Base-by-base conservation (phyloP, 2,113 vertebrate genomes). In the Acinonyx jubatus region DNA sequence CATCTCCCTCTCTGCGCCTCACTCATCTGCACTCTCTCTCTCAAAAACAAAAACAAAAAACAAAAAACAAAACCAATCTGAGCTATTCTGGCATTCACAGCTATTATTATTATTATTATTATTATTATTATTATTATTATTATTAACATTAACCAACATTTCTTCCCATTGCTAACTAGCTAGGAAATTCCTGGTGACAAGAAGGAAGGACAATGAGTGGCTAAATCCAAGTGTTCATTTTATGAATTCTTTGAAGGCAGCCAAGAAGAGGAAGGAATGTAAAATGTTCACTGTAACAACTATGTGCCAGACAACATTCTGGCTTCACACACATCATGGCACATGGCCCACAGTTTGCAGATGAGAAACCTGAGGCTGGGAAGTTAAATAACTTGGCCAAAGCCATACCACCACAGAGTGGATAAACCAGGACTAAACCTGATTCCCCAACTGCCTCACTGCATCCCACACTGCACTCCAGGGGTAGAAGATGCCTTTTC, bases 121-220 rank as follows among this genome's bases (percentile, higher is more conserved):
- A 29, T 76, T 31, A 61, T 45, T 25, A 41, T 73, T 50, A 52
- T 10, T 23, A 69, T 41, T 45, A 33, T 19, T 36, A 19, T 61
- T 85, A 76, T 48, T 45, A 78, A 31, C 41, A 48, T 80, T 66
- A 66, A 48, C 69, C 45, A 66, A n/a, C 36, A 63, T 78, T 89
- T 71, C 80, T 84, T 74, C 14, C 55, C 11, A 15, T 10, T 85
- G 74, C 23, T 78, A 96, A 45, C 7, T 55, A 45, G 57, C 19
- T 65, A 85, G n/a, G 38, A 69, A 76, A 79, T 89, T 96, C 71
- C 80, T 92, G 16, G 45, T 89, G 66, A 71, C n/a, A 86, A 68
- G 21, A 52, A 89, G 36, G 23, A 92, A 94, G 61, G 52, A 6
- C 10, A 55, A 36, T 63, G 31, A 82, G 23, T 36, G 18, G 69